These are phyloP conservation scores for Lypha dubia DNA, from an alignment of 2,888 invertebrate genomes.

Conservation along the genomic window DNA sequence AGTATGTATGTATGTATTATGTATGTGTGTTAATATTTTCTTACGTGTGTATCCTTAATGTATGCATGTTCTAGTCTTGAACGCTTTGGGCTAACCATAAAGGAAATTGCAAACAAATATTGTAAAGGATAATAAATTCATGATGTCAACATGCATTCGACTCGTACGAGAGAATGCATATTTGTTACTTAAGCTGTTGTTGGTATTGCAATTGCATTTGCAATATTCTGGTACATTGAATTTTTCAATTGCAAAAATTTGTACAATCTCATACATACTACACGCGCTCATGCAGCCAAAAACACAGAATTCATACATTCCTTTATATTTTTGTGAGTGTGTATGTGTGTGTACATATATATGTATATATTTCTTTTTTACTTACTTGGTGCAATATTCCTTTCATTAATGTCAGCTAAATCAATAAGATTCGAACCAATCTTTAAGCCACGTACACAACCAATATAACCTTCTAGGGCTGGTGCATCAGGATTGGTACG, in stretches of 20 bases:
- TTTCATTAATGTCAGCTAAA: slow-evolving; percentile 88
- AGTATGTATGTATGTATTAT: background rate
- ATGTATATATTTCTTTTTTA: slow-evolving; percentile 57
- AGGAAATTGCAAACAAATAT: slow-evolving; percentile 70
- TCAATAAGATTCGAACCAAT: slow-evolving; percentile 92
- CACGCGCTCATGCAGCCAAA: background rate
- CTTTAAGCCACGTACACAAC: slow-evolving; percentile 93
- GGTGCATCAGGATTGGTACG: slow-evolving; percentile 85
- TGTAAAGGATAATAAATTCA: slow-evolving; percentile 68
- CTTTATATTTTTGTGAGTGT: slow-evolving; percentile 22
- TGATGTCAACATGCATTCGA: slow-evolving; percentile 62
- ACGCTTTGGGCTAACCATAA: slow-evolving; percentile 56
- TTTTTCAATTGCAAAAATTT: slow-evolving; percentile 46
- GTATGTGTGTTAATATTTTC: slow-evolving; percentile 11
- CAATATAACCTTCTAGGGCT: slow-evolving; percentile 90
- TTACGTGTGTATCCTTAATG: slow-evolving; percentile 38
- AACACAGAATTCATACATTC: background rate
- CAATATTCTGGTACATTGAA: slow-evolving; percentile 32
- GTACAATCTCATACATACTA: background rate
- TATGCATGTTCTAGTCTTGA: slow-evolving; percentile 32
- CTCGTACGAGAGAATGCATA: slow-evolving; percentile 35
- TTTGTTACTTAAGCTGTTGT: slow-evolving; percentile 35
- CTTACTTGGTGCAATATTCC: slow-evolving; percentile 88
- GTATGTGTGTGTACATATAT: slow-evolving; percentile 27
- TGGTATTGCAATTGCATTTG: slow-evolving; percentile 12